Evolutionary conservation across 2,797 vertebrate genomes (phyloP), one percentile per base, ranked within the genome.

Genomic region (Enteromius treurensis): DNA sequence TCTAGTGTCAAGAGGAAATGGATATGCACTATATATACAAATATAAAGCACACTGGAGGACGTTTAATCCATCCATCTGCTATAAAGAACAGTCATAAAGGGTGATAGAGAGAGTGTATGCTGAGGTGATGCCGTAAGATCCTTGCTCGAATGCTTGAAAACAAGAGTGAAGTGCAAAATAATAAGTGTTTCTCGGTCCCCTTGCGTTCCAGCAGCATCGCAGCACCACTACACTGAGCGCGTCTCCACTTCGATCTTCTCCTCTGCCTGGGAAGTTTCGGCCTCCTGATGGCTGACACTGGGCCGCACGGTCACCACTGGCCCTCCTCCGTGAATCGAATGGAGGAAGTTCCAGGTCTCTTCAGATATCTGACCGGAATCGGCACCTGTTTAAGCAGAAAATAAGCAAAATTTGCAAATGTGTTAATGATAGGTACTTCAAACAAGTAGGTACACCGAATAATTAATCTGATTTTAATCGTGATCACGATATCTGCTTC

Each of bases 331-430:
- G 53, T 99, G 98, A 88, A 99, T 97, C 1, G 95, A 97, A 89
- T 97, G 95, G 49, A 99, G 96, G 92, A 99, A 99, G 94, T 96
- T 97, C 98, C 98, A 99, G 0, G 98, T 99, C 93, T 99, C 98
- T 89, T 98, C 97, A 1, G 98, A 99, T 92, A 99, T 99, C 90
- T 99, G 98, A 70, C 98, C 98, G 77, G 98, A 99, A 93, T 99
- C 98, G 3, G 98, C 97, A 89, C 98, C 98, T 99, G 90, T 17
- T 5, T 13, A 45, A 62, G 1, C 26, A 40, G 11, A 37, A 51
- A 42, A 65, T 6, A 21, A 55, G 21, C 7, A 42, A 60, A 55
- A 10, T 29, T 29, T 55, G 10, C n/a, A 23, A 71, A 34, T 21
- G 11, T 1, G 2, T 53, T 19, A 32, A 64, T 34, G 26, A 65